phyloP scores from a whole-genome alignment of 2,888 invertebrate species.

The Scaptomyza flava region DNA sequence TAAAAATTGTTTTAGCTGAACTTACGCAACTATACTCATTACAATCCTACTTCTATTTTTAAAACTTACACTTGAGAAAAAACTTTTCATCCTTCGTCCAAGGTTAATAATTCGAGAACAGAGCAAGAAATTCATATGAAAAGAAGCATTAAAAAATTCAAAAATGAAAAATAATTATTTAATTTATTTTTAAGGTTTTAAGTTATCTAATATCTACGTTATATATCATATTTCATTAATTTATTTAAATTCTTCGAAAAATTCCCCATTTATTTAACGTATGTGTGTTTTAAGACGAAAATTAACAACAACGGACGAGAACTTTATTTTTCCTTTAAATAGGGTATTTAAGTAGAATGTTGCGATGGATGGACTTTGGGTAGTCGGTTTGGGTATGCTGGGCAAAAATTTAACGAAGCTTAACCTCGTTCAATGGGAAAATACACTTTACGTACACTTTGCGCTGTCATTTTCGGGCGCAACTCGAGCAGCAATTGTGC shows the following conservation, averaged over 20 bases:
- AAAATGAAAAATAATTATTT: too few species aligned
- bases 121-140: neutral
- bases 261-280: too few species aligned
- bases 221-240: too few species aligned
- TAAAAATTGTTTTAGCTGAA: neutral
- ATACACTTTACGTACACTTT: slow-evolving; percentile 79
- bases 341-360: neutral
- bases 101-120: neutral
- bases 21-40: slow-evolving; percentile 26
- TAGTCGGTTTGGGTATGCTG: slow-evolving; percentile 40
- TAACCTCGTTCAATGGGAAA: slow-evolving; percentile 79
- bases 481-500: slow-evolving; percentile 78
- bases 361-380: neutral
- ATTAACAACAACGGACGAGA: too few species aligned
- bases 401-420: slow-evolving; percentile 79
- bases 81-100: neutral
- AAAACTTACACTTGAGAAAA: neutral
- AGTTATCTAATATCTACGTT: too few species aligned
- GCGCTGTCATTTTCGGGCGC: slow-evolving; percentile 78
- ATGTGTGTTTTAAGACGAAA: too few species aligned
- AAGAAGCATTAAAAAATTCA: neutral
- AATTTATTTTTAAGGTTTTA: too few species aligned
- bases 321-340: neutral
- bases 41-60: too few species aligned
- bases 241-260: too few species aligned